phyloP scores from a whole-genome alignment of 2,113 vertebrate species.

The Trichomycterus rosablanca region DNA sequence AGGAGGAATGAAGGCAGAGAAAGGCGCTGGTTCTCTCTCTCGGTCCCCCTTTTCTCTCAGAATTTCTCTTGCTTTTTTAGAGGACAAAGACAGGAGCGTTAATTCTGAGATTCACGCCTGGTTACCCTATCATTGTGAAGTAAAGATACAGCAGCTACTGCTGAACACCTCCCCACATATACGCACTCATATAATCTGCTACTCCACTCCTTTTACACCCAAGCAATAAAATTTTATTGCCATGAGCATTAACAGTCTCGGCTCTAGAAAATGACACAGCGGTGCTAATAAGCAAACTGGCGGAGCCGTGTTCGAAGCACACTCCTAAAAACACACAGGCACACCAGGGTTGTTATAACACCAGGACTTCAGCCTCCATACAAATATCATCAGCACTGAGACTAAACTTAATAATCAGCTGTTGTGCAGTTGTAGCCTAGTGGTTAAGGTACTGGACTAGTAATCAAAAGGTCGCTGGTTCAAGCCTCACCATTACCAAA shows the following conservation, averaged over 20 bases:
- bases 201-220: slow-evolving; percentile 21
- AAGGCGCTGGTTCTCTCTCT: too few relatives aligned
- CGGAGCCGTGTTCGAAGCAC: background rate
- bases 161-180: slow-evolving; percentile 21
- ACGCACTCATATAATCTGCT: slow-evolving; percentile 16
- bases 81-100: slow-evolving; percentile 33
- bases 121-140: slow-evolving; percentile 45
- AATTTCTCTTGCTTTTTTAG: too few relatives aligned
- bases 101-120: slow-evolving; percentile 52
- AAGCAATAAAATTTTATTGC: slow-evolving; percentile 13
- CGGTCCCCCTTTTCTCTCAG: too few relatives aligned
- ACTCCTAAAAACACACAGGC: background rate
- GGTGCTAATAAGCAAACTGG: background rate
- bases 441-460: too few relatives aligned
- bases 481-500: too few relatives aligned
- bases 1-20: background rate
- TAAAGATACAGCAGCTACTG: slow-evolving; percentile 45
- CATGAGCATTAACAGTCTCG: background rate
- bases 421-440: too few relatives aligned
- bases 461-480: too few relatives aligned
- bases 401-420: too few relatives aligned
- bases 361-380: too few relatives aligned
- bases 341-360: too few relatives aligned
- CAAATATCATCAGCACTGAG: too few relatives aligned
- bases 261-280: slow-evolving; percentile 12